Percentiles rank a stretch among this genome's conserved stretches.
Conservation (phyloP, 2,113 vertebrate genomes). For the Petrocephalus zakoni region DNA sequence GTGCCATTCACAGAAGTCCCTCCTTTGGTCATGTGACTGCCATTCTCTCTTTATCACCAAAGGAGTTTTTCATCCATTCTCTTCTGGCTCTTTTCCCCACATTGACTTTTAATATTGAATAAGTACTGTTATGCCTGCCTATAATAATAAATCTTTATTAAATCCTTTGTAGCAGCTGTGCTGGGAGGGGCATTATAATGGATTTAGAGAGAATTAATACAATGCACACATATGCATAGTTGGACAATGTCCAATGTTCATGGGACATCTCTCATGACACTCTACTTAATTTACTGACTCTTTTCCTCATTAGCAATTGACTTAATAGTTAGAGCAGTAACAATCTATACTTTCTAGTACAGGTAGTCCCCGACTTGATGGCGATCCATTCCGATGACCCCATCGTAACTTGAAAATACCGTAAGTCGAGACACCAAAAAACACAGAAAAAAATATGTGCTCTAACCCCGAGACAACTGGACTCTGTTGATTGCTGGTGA, state of each 20-base stretch:
- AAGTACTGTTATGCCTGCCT: background rate
- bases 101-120: slow-evolving; percentile 5
- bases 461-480: no score
- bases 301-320: background rate
- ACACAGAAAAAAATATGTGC: no score
- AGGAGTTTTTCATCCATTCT: background rate
- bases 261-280: background rate
- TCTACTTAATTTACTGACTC: background rate
- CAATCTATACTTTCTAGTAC: background rate
- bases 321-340: background rate
- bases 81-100: background rate
- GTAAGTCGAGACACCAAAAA: no score
- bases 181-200: background rate
- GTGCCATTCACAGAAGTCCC: background rate
- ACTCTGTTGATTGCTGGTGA: no score
- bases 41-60: background rate
- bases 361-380: no score
- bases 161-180: background rate
- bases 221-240: background rate
- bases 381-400: no score
- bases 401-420: no score
- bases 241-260: background rate
- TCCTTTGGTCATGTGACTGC: background rate
- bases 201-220: background rate
- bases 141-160: slow-evolving; percentile 1